These are phyloP conservation scores for Drosophila bocki DNA, from an alignment of 1,140 invertebrate genomes.

Conservation along the genomic window DNA sequence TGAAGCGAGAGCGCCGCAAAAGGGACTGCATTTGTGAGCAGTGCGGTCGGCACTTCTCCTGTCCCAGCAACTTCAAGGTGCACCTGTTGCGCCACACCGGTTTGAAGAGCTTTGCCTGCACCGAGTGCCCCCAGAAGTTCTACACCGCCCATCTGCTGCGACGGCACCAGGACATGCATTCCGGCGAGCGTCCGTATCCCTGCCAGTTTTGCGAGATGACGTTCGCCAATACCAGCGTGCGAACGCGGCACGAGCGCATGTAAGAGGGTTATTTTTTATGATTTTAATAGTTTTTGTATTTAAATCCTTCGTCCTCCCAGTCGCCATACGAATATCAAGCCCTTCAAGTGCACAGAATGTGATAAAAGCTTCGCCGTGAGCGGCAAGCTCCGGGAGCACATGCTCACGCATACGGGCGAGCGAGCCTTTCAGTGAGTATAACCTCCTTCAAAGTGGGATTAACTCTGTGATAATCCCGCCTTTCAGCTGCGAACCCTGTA, in stretches of 20 bases:
- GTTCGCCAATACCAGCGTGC: slow-evolving; percentile 61
- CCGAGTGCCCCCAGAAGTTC: slow-evolving; percentile 56
- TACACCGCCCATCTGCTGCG: slow-evolving; percentile 65
- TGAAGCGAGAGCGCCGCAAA: slow-evolving; percentile 65
- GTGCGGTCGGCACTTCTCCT: slow-evolving; percentile 66
- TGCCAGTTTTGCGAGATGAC: slow-evolving; percentile 59
- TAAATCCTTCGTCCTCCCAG: slow-evolving; percentile 6
- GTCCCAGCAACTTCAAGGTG: slow-evolving; percentile 71
- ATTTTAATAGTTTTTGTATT: not conserved
- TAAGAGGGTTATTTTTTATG: not conserved
- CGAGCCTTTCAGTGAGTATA: slow-evolving; percentile 63
- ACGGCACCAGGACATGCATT: slow-evolving; percentile 53
- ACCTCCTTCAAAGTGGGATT: not conserved
- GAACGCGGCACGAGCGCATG: slow-evolving; percentile 68
- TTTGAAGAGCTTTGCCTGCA: slow-evolving; percentile 48
- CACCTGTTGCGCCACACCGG: slow-evolving; percentile 64
- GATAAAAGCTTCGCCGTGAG: slow-evolving; percentile 99
- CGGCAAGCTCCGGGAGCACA: slow-evolving; percentile 99
- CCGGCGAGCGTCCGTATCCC: slow-evolving; percentile 43
- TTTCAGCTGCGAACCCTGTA: slow-evolving; percentile 62
- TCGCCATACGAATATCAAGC: slow-evolving; percentile 88
- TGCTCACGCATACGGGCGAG: slow-evolving; percentile 98
- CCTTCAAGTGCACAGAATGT: slow-evolving; percentile 99
- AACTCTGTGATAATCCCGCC: slow-evolving; percentile 5
- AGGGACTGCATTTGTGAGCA: slow-evolving; percentile 68